Percentiles rank a stretch among this genome's conserved stretches.
Conservation (phyloP, 2,797 vertebrate genomes). For the Selene dorsalis region DNA sequence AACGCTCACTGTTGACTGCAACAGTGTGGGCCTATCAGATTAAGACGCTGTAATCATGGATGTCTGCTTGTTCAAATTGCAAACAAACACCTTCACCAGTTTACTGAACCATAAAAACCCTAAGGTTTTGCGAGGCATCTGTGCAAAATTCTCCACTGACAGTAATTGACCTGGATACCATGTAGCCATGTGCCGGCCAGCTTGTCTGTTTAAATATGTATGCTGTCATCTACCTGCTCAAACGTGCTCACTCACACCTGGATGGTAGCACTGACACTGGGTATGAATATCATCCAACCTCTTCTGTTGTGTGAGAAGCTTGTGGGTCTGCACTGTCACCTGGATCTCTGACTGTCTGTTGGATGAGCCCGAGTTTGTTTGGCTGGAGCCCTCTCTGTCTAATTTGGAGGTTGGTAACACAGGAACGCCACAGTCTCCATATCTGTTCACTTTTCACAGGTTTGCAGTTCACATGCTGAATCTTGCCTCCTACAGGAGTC, state of each 20-base stretch:
- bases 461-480: not conserved
- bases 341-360: not conserved
- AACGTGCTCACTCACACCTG: not conserved
- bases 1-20: slow-evolving; percentile 56
- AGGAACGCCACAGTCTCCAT: not conserved
- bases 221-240: not conserved
- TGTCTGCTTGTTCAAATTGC: slow-evolving; percentile 9
- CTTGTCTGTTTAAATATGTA: not conserved
- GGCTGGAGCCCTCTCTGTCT: not conserved
- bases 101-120: not conserved
- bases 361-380: not conserved
- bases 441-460: not conserved
- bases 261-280: not conserved
- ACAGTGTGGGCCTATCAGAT: slow-evolving; percentile 47
- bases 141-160: not conserved
- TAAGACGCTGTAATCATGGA: slow-evolving; percentile 30
- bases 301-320: not conserved
- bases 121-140: not conserved
- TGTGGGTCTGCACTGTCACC: not conserved
- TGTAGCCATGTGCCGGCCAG: not conserved
- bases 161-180: not conserved
- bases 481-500: not conserved
- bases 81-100: not conserved
- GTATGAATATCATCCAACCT: not conserved
- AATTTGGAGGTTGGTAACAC: not conserved